Conservation (phyloP, 2,113 vertebrate species). For the Arenaria interpres region DNA sequence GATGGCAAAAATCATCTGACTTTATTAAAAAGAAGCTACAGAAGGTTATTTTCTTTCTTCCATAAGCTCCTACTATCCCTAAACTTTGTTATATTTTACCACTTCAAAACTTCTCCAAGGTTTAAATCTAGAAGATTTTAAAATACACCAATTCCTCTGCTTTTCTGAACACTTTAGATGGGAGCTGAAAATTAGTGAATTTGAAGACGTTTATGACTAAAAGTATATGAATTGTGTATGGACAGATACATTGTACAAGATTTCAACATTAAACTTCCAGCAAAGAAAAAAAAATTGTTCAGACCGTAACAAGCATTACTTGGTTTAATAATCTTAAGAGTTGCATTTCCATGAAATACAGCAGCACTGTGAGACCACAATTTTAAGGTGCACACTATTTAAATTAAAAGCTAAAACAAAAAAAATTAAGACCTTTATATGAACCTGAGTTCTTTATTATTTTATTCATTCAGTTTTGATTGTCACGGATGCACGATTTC, state of each 20-base stretch:
- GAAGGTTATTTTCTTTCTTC: neutral
- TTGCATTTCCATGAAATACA: neutral
- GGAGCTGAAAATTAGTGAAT: neutral
- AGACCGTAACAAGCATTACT: neutral
- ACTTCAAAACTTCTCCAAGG: neutral
- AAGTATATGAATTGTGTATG: neutral
- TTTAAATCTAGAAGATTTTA: neutral
- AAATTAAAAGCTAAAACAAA: neutral
- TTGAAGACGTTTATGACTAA: neutral
- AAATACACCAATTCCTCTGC: neutral
- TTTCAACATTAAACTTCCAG: neutral
- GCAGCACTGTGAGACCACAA: neutral
- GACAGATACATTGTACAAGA: neutral
- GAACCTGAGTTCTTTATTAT: neutral
- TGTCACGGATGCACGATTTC: neutral
- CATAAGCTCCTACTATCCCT: neutral
- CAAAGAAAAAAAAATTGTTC: neutral
- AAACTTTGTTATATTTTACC: neutral
- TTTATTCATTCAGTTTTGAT: neutral
- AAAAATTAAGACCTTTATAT: neutral
- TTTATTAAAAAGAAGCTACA: neutral
- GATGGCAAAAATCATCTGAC: constrained; percentile 42
- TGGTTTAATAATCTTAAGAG: neutral
- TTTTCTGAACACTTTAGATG: neutral
- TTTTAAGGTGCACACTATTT: neutral